These are phyloP conservation scores for Malurus splendens DNA, from an alignment of 2,797 vertebrate species.

Conservation along the genomic window DNA sequence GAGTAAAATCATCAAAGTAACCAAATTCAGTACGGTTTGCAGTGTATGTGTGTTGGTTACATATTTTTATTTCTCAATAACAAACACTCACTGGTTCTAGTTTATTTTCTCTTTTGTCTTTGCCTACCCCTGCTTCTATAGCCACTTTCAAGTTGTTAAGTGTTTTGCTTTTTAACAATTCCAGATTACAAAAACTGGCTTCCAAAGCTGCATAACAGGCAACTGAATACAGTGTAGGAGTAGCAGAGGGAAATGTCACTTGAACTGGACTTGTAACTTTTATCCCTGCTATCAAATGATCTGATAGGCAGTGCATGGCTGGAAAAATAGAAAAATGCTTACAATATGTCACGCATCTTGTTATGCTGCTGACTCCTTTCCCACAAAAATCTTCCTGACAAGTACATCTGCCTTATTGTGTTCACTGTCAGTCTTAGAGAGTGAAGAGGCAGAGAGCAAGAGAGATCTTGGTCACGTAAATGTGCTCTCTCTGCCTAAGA, in stretches of 20 bases:
- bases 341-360: neutral
- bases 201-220: neutral
- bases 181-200: neutral
- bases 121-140: neutral
- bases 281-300: neutral
- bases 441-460: neutral
- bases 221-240: neutral
- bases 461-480: neutral
- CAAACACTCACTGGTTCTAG: neutral
- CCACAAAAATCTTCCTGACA: neutral
- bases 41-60: neutral
- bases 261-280: neutral
- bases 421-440: neutral
- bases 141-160: neutral
- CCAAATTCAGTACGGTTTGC: neutral
- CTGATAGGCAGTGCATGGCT: neutral
- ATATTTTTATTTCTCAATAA: neutral
- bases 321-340: neutral
- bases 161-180: neutral
- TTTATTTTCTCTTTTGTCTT: neutral
- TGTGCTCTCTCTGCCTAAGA: neutral
- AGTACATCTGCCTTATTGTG: neutral
- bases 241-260: neutral
- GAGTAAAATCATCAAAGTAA: neutral
- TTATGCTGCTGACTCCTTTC: neutral